Conservation (phyloP, 1,140 invertebrate genomes). For the Carcinoscorpius rotundicauda region DNA sequence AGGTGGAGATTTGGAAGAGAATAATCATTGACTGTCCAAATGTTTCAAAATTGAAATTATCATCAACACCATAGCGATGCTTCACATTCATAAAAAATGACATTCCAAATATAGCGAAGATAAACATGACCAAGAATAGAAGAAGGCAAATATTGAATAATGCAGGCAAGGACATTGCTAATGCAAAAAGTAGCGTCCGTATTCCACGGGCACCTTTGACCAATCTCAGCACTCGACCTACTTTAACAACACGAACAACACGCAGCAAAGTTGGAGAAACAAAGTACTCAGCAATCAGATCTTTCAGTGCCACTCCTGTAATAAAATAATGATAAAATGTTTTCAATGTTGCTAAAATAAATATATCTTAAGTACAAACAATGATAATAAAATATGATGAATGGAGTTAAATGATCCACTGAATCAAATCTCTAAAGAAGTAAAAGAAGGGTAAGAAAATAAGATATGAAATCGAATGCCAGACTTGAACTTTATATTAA, state of each 20-base stretch:
- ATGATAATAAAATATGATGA: too few species aligned
- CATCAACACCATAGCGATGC: conserved; percentile 74
- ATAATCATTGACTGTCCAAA: conserved; percentile 96
- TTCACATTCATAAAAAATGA: conserved; percentile 98
- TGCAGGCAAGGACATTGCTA: conserved; percentile 95
- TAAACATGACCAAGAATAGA: conserved; percentile 97
- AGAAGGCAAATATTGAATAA: conserved; percentile 97
- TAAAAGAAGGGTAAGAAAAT: too few species aligned
- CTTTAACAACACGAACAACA: conserved; percentile 94
- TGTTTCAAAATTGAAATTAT: conserved; percentile 96
- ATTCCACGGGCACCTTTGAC: conserved; percentile 97
- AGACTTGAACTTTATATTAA: too few species aligned
- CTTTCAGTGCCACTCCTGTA: conserved; percentile 83
- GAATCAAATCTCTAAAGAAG: too few species aligned
- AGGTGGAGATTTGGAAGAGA: conserved; percentile 97
- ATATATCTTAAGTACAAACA: too few species aligned
- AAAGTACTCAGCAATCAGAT: conserved; percentile 94
- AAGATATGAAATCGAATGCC: too few species aligned
- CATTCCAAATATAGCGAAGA: conserved; percentile 98
- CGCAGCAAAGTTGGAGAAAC: conserved; percentile 92
- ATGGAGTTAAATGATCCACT: too few species aligned
- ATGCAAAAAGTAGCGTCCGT: conserved; percentile 85
- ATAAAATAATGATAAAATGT: conserved; percentile 27
- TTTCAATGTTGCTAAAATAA: too few species aligned
- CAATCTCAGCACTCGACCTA: conserved; percentile 87